Base-by-base conservation (phyloP, 2,113 vertebrate genomes). In the Tachysurus fulvidraco region DNA sequence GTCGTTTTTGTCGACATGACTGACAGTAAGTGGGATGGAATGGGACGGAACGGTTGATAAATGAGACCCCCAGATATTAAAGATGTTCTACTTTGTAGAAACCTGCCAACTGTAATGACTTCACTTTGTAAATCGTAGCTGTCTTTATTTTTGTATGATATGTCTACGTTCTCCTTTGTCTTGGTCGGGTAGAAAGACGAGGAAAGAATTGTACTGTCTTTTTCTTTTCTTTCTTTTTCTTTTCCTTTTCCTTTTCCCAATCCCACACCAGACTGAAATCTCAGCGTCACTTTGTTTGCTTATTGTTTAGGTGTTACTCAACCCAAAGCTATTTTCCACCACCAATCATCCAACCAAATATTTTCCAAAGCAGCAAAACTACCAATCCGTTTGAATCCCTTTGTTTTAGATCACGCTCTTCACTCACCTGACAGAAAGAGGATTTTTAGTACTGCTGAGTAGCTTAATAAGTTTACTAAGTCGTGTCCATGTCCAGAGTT, bases 11-110 rank as follows among this genome's bases (percentile, higher is more conserved):
- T 41, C 21, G 12, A 65, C 60, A 28, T 82, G 13, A 82, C n/a
- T 82, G 79, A 62, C 79, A 46, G 59, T 81, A 81, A 81, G 78
- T 81, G 78, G 78, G 78, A 23, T 21, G 54, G 23, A 25, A 55
- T 54, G 44, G 16, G 19, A 50, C 4, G 69, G 44, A 46, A 77
- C 19, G 74, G 5, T 25, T 30, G 54, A 59, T 82, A 46, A 82
- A 64, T 28, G 41, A 65, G 25, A 82, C 59, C 41, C 30, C 59
- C 59, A n/a, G 19, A 44, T 16, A 64, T 64, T 10, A 62, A 11
- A 62, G 36, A 7, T 81, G 13, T 81, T 55, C 17, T 60, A 7
- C 44, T 50, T 83, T 65, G 60, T 83, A 28, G 21, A 52, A 46
- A 46, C 23, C 80, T 46, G 41, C 62, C 50, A 65, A 64, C 60